These are phyloP conservation scores for Schizaphis graminum DNA, from an alignment of 2,888 invertebrate genomes.

Conservation along the genomic window DNA sequence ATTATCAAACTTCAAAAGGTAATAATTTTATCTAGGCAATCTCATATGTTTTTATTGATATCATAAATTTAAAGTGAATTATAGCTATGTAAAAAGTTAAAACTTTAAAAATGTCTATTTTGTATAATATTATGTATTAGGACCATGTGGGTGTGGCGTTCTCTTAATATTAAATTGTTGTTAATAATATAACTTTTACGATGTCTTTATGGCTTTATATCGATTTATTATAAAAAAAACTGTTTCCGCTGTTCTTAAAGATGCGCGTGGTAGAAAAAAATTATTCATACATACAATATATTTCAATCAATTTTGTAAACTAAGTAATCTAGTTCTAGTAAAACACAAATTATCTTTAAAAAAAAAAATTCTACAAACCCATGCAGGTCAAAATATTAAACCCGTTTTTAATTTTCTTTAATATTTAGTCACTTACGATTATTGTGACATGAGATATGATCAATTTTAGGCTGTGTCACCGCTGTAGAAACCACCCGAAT, in stretches of 20 bases:
- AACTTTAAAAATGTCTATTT: too few relatives aligned
- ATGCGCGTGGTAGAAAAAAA: background rate
- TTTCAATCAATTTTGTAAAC: background rate
- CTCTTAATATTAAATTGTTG: too few relatives aligned
- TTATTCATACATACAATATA: background rate
- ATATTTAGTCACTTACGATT: background rate
- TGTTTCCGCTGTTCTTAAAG: background rate
- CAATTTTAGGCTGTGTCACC: background rate
- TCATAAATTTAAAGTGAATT: too few relatives aligned
- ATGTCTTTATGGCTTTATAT: too few relatives aligned
- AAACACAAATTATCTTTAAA: background rate
- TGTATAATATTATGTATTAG: too few relatives aligned
- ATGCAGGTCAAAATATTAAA: background rate
- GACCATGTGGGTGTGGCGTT: too few relatives aligned
- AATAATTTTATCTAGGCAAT: too few relatives aligned
- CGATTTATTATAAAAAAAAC: too few relatives aligned
- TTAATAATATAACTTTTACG: too few relatives aligned
- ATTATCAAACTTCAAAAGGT: too few relatives aligned
- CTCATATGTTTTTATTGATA: too few relatives aligned
- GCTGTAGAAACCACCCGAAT: background rate
- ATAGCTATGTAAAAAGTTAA: too few relatives aligned
- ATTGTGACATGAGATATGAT: background rate
- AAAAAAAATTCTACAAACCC: background rate
- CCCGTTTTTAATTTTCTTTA: background rate
- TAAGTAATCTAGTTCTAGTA: background rate